Base-by-base conservation (phyloP, 2,797 vertebrate genomes). In the Acrossocheilus fasciatus region DNA sequence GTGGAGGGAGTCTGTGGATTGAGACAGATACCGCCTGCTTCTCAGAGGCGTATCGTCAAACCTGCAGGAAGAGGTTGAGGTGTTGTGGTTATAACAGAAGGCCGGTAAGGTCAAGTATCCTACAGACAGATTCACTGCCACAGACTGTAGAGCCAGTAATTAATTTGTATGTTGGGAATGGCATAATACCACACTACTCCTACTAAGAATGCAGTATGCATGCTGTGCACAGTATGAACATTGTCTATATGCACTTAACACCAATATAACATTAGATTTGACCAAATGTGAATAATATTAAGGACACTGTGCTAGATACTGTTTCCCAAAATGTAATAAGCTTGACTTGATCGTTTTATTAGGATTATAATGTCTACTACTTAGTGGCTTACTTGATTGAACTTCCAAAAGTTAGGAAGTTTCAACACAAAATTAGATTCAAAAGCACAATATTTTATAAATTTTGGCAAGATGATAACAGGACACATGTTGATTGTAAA, bases 1-100 rank as follows among this genome's bases (percentile, higher is more conserved):
- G 94, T 98, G 97, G 85, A 99, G 96, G 26, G 98, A 99, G 94
- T 99, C 98, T 4, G 98, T 99, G 57, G 98, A 99, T 88, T 99
- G 97, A 0, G 98, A 99, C 75, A 99, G 95, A 92, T 96, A 97
- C 82, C 96, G 96, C 94, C 96, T 95, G 66, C 96, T 96, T 90
- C 96, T 96, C 73, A 98, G 94, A 84, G 98, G 96, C 82, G 90
- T 97, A 87, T 99, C 98, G 9, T 99, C 98, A 0, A 94, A 97
- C 92, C 85, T 87, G 78, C 41, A 85, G 62, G 54, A 72, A 59
- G 59, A 81, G 20, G n/a, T 23, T 26, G n/a, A 87, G 68, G 17
- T 23, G 34, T 2, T 23, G 34, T 77, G 72, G 45, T 74, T 18
- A 50, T 75, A 45, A 75, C 72, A 75, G 45, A 30, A 47, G 15